Percentiles rank a stretch among this genome's conserved stretches.
These are phyloP conservation scores for Hydroisotoma schaefferi DNA, from an alignment of 2,888 invertebrate genomes.

Conservation along the genomic window DNA sequence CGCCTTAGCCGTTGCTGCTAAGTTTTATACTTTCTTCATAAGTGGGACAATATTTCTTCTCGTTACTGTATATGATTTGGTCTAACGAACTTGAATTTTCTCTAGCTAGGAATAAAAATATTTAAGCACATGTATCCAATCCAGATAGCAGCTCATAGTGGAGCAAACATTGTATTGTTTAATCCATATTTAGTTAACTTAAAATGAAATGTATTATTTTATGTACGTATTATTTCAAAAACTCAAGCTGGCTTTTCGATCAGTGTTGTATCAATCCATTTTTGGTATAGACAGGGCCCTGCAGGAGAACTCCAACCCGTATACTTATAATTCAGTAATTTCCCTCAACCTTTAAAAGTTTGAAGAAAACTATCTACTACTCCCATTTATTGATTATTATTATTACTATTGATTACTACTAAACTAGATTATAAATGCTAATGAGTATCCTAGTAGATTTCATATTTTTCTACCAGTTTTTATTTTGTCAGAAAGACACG, in stretches of 20 bases:
- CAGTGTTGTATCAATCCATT: too few species aligned
- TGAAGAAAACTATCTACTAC: not conserved
- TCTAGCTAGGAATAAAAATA: slow-evolving; percentile 4
- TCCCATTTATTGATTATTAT: not conserved
- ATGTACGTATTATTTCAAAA: too few species aligned
- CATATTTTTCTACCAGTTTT: too few species aligned
- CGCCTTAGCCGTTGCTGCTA: not conserved
- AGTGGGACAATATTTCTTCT: slow-evolving; percentile 12
- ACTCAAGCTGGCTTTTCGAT: too few species aligned
- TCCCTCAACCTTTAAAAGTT: too few species aligned
- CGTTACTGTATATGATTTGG: not conserved
- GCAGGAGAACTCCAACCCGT: too few species aligned
- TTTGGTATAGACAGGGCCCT: too few species aligned
- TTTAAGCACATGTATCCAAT: slow-evolving; percentile 4
- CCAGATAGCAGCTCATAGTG: too few species aligned
- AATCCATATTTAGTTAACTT: not conserved
- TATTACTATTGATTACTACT: not conserved
- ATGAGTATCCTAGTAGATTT: too few species aligned
- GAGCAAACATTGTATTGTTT: not conserved
- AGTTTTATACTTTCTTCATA: not conserved
- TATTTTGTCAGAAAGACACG: too few species aligned
- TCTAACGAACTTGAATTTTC: not conserved
- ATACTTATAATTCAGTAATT: too few species aligned
- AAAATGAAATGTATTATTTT: not conserved
- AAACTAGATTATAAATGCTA: too few species aligned